Base-by-base conservation (phyloP, 2,113 vertebrate species). In the Accipiter virgatus region DNA sequence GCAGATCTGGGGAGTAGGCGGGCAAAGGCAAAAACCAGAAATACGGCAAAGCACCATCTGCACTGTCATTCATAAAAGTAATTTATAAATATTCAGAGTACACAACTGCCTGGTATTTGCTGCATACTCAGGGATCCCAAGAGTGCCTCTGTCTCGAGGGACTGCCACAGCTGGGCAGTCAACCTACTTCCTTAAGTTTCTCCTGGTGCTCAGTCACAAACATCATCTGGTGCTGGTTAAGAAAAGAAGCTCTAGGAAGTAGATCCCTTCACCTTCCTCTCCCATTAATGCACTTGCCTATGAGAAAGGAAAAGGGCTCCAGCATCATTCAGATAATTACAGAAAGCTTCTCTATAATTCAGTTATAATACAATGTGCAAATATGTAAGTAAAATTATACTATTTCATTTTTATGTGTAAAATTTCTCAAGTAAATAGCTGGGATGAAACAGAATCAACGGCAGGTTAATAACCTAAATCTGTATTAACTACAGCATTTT, bases 401-500 rank as follows among this genome's bases (percentile, higher is more conserved):
- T 67, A 29, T 65, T 89, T 68, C 5, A 29, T 88, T 89, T 94
- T 34, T 59, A 71, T 32, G 7, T n/a, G 13, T 47, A 68, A 90
- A 86, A 63, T 81, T 86, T 89, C 67, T 93, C 52, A 91, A 77
- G 68, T 93, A 75, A 75, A 70, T 88, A 89, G 4, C 62, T 96
- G 52, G 21, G 85, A 79, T 88, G 38, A 80, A 53, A 38, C 10
- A 88, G 92, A 94, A 91, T 90, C 48, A 90, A 58, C 40, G 81
- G 22, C 58, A 97, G 77, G 65, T 94, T 96, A 88, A 84, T 85
- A 95, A 77, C 40, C 67, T 59, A 61, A 86, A 52, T 71, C 61
- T 84, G 36, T 87, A 38, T 65, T 92, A 87, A 70, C n/a, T 78
- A 31, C 5, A 20, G 22, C 31, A 71, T 68, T 66, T 78, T 94